A percentile compares a stretch with the other conserved stretches of the same genome.
Conservation (phyloP, 2,113 vertebrate species). For the Oncorhynchus mykiss region DNA sequence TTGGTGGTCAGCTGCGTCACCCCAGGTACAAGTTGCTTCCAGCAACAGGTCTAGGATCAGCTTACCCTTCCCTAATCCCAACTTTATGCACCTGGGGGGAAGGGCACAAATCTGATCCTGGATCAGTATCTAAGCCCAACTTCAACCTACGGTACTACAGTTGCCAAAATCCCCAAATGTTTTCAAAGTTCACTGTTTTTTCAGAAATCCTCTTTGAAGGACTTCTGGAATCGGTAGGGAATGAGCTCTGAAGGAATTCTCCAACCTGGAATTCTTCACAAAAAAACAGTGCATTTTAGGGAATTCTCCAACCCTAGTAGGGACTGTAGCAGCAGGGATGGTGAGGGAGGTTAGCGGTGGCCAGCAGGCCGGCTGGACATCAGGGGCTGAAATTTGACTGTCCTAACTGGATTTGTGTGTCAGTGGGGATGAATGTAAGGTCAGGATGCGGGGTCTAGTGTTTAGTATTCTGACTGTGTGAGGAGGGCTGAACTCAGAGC, state of each 20-base stretch:
- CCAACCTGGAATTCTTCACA: not conserved
- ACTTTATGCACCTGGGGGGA: not conserved
- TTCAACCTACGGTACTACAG: not conserved
- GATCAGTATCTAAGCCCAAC: not conserved
- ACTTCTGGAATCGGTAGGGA: too few species aligned
- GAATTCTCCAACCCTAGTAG: not conserved
- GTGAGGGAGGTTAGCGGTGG: not conserved
- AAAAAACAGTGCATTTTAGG: too few species aligned
- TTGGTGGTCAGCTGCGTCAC: slow-evolving; percentile 38
- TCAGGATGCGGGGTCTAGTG: slow-evolving; percentile 61
- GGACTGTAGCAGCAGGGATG: not conserved
- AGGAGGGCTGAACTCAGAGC: slow-evolving; percentile 48
- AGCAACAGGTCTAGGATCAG: not conserved
- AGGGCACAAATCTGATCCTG: not conserved
- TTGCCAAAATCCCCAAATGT: too few species aligned
- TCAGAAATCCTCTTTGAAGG: too few species aligned
- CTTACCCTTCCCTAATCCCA: not conserved
- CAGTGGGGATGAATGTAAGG: slow-evolving; percentile 70
- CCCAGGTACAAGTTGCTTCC: not conserved
- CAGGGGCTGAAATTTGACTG: slow-evolving; percentile 31
- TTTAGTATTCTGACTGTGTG: slow-evolving; percentile 74
- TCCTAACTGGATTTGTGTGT: slow-evolving; percentile 67
- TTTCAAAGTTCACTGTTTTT: too few species aligned
- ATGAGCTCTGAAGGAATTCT: not conserved
- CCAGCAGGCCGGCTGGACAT: not conserved